A percentile compares a stretch with the other conserved stretches of the same genome.
phyloP scores from a whole-genome alignment of 2,797 vertebrate species.

The Dendrocincla fuliginosa region DNA sequence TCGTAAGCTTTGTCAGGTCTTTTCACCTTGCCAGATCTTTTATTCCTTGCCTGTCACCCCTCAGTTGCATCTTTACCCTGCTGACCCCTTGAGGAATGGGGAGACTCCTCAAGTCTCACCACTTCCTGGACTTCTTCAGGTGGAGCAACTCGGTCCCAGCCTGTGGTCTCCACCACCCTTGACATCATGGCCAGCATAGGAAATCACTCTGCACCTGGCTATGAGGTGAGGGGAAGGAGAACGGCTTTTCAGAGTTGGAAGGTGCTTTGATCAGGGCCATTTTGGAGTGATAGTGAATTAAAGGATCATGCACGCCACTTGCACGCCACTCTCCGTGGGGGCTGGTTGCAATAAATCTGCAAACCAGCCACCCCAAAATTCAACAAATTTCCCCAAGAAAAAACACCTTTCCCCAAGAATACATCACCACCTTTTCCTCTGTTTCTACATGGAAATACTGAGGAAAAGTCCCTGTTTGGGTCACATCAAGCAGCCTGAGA shows the following conservation, averaged over 20 bases:
- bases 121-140: background rate
- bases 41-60: background rate
- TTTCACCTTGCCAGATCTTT: background rate
- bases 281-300: background rate
- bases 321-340: fast-evolving
- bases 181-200: background rate
- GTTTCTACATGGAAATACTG: background rate
- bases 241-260: background rate
- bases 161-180: background rate
- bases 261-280: fast-evolving
- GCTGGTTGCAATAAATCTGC: background rate
- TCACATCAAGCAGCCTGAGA: background rate
- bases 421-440: background rate
- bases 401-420: background rate
- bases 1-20: background rate
- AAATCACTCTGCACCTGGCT: background rate
- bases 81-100: fast-evolving
- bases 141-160: fast-evolving
- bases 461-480: background rate
- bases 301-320: fast-evolving
- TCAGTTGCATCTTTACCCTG: background rate
- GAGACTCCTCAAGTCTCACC: background rate
- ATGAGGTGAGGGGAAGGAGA: background rate
- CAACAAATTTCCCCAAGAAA: background rate
- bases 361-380: background rate